A percentile compares a stretch with the other conserved stretches of the same genome.
Conservation (phyloP, 2,888 invertebrate species). For the Xestia xanthographa region DNA sequence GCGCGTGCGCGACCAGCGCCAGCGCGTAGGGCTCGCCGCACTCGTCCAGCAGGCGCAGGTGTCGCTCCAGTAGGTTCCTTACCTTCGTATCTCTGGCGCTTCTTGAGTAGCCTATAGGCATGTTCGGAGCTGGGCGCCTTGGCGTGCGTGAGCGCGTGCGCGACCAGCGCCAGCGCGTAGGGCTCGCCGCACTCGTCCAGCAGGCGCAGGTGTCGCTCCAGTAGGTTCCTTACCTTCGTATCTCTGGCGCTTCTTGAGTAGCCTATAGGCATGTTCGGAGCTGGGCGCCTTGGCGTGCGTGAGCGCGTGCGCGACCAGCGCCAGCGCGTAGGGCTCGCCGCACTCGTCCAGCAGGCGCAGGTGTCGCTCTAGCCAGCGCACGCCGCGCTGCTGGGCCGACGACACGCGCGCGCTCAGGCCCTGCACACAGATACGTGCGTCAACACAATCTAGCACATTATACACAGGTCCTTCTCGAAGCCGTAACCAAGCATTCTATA, state of each 20-base stretch:
- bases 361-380: conserved; percentile 95
- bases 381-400: conserved; percentile 93
- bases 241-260: conserved; percentile 92
- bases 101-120: no score
- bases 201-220: rapidly evolving
- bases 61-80: no score
- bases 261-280: conserved; percentile 95
- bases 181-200: no score
- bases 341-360: conserved; percentile 93
- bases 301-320: conserved; percentile 97
- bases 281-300: conserved; percentile 95
- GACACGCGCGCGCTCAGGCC: conserved; percentile 94
- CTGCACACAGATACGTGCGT: conserved; percentile 69
- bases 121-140: no score
- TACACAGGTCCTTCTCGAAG: no score
- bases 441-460: not conserved
- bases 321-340: conserved; percentile 95
- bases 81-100: no score
- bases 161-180: no score
- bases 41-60: no score
- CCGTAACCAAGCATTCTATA: no score
- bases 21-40: no score
- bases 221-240: conserved; percentile 90
- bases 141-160: no score
- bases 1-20: no score